Base-by-base conservation (phyloP, 92 coral and sea anemone species). In the Galaxea fascicularis region DNA sequence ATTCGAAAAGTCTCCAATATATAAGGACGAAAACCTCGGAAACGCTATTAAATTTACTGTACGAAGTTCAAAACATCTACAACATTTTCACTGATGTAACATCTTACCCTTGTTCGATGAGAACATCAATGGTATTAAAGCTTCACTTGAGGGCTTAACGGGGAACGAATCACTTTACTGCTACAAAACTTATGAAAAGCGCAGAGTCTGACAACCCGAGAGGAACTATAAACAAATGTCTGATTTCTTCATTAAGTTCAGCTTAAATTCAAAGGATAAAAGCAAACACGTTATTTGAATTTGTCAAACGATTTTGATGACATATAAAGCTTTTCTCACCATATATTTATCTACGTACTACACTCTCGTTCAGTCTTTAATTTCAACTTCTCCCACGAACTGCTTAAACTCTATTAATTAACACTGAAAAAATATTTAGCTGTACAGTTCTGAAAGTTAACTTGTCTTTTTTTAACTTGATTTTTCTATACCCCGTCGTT, bases 171-270 rank as follows among this genome's bases (percentile, higher is more conserved):
- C 41, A 35, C 41, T 2, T 35, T 6, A 6, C 41, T 35, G 41
- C 41, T 6, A 35, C 41, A n/a, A n/a, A 59, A 77, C 44, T 77
- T 15, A 30, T 54, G 41, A 60, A 59, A 77, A 27, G n/a, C 26
- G 15, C 16, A 45, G 21, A 51, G 66, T 65, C 82, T 49, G 75
- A 79, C 84, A 65, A 29, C 53, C 20, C 66, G 8, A 7, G 49
- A 28, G 47, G 31, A 67, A 79, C 10, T 65, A 24, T 18, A 28
- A 26, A 75, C 77, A 82, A 69, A 13, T n/a, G 24, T 73, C 51
- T 45, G 73, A 73, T 74, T 46, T 49, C 65, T 79, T 51, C 52
- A 79, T 79, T 49, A 79, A 66, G 29, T 31, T 54, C 75, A 21
- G 74, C 65, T 79, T n/a, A 79, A 67, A 65, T 79, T 68, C 49